Evolutionary conservation across 2,113 vertebrate genomes (phyloP).

Genomic region (Ochotona curzoniae): DNA sequence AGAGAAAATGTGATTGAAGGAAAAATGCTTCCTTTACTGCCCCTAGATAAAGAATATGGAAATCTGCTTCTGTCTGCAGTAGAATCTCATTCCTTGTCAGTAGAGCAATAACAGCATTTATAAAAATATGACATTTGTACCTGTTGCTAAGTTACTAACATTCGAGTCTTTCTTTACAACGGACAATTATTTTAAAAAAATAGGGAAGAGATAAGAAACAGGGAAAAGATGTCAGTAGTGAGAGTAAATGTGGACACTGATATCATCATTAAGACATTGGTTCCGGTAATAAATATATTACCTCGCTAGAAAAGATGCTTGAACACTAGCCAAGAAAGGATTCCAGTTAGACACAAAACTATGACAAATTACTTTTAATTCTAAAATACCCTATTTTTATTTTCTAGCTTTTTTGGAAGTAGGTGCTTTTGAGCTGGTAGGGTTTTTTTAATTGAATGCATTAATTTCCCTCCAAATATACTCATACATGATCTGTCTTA

Average conservation of each 20-base stretch:
- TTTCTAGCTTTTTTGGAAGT: conserved; percentile 14
- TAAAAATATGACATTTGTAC: neutral
- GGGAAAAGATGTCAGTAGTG: neutral
- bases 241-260: conserved; percentile 32
- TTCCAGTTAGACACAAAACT: conserved; percentile 46
- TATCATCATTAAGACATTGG: neutral
- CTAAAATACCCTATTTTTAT: conserved; percentile 41
- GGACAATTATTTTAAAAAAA: neutral
- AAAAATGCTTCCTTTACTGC: neutral
- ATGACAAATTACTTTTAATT: conserved; percentile 29
- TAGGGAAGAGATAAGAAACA: conserved; percentile 26
- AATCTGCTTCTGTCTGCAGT: neutral
- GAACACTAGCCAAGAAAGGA: conserved; percentile 52
- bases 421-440: neutral
- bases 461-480: neutral
- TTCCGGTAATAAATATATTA: conserved; percentile 21
- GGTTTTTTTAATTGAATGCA: neutral
- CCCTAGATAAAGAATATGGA: neutral
- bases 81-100: conserved; percentile 3
- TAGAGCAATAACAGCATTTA: conserved; percentile 24
- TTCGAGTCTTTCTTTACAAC: conserved; percentile 13
- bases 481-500: neutral
- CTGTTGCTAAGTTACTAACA: conserved; percentile 59
- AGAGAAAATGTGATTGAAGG: neutral
- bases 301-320: conserved; percentile 55